Evolutionary conservation across 1,140 invertebrate genomes (phyloP).

Genomic region (Hestina assimilis): DNA sequence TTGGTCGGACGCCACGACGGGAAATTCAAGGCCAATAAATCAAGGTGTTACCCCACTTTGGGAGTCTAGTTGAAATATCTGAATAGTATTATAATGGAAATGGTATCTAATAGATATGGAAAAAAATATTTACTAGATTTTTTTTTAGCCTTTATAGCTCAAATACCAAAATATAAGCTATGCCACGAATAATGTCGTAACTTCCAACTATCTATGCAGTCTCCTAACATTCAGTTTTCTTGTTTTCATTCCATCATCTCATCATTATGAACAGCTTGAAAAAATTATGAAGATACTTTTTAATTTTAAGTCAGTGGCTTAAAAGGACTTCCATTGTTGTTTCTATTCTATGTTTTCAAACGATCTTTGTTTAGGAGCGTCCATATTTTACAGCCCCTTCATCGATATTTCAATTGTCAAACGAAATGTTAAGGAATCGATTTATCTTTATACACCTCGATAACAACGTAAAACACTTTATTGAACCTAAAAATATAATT

Average conservation of each 20-base stretch:
- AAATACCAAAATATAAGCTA: too few relatives aligned
- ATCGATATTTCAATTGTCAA: conserved; percentile 13
- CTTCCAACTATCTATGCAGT: too few relatives aligned
- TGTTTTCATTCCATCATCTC: too few relatives aligned
- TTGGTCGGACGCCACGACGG: conserved; percentile 57
- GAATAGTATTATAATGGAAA: neutral
- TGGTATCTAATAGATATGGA: neutral
- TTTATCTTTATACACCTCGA: conserved; percentile 6
- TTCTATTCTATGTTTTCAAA: neutral
- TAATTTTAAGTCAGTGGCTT: neutral
- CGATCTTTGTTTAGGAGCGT: conserved; percentile 5
- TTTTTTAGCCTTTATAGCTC: too few relatives aligned
- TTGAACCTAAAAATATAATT: neutral
- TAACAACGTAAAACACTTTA: conserved; percentile 3
- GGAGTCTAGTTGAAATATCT: conserved; percentile 40
- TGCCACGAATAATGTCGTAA: too few relatives aligned
- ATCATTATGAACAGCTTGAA: too few relatives aligned
- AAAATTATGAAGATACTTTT: neutral
- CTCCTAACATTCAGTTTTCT: too few relatives aligned
- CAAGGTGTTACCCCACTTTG: conserved; percentile 61
- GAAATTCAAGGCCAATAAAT: conserved; percentile 69
- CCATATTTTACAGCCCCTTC: conserved; percentile 7
- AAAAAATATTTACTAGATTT: too few relatives aligned
- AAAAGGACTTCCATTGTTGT: neutral
- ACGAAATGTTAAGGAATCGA: conserved; percentile 12